phyloP scores from a whole-genome alignment of 2,797 vertebrate genomes.

The Chromis chromis region DNA sequence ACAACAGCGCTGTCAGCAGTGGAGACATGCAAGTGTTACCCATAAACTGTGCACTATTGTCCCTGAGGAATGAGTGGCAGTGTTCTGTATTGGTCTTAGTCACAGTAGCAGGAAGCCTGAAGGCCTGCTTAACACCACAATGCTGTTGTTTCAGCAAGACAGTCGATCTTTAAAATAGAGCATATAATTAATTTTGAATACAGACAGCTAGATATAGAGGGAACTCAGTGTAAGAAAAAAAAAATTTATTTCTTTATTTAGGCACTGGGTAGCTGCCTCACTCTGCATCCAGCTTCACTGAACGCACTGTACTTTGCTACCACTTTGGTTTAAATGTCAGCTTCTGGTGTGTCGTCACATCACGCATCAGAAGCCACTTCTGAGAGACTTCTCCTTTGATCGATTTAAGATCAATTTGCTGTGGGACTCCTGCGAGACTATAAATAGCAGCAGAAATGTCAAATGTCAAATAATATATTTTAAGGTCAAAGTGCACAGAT shows the following conservation, averaged over 20 bases:
- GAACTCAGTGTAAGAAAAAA: neutral
- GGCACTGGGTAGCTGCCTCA: neutral
- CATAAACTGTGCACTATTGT: constrained; percentile 52
- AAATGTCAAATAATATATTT: constrained; percentile 28
- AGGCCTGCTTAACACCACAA: constrained; percentile 35
- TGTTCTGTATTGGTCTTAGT: constrained; percentile 42
- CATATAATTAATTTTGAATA: constrained; percentile 28
- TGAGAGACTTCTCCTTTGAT: constrained; percentile 34
- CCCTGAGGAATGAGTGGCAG: constrained; percentile 40
- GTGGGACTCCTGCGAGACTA: constrained; percentile 20
- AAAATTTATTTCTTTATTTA: neutral
- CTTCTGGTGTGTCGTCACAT: constrained; percentile 5
- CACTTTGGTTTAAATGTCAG: constrained; percentile 1
- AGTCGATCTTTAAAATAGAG: constrained; percentile 38
- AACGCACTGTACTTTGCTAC: neutral
- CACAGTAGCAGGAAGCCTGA: constrained; percentile 36
- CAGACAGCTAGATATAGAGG: neutral
- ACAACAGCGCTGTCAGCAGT: constrained; percentile 62
- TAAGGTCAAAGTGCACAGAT: constrained; percentile 32
- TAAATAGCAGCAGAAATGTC: constrained; percentile 28
- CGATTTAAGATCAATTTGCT: constrained; percentile 23
- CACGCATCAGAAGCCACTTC: constrained; percentile 26
- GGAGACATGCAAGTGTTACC: constrained; percentile 41
- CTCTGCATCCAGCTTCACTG: neutral
- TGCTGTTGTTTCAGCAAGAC: constrained; percentile 6